Base-by-base conservation (phyloP, 2,797 vertebrate genomes). In the Zenarchopterus dispar region DNA sequence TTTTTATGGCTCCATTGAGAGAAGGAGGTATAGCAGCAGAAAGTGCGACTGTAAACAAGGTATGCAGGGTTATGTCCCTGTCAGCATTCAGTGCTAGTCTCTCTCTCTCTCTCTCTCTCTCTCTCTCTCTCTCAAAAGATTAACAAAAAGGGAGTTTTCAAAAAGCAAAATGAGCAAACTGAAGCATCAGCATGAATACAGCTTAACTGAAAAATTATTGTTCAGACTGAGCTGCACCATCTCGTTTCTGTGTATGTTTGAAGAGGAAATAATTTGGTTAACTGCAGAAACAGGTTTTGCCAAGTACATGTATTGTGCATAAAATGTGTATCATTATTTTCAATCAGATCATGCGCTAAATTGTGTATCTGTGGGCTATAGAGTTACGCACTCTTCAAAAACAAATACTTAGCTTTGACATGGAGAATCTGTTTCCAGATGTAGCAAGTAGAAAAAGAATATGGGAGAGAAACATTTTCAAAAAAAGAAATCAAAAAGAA, bases 1-100 rank as follows among this genome's bases (percentile, higher is more conserved):
- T 91, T 93, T 93, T 93, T 91, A 93, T 90, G 84, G 88, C 91
- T 92, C 93, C 86, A 82, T 85, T 78, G 92, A 93, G 90, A 82
- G 84, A 70, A 78, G 68, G 75, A 69, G 84, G 83, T 73, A 82
- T 62, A 80, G 89, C 72, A 73, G 83, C 70, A 77, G 73, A 69
- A 72, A 82, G 78, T 75, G 67, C 77, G 84, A 88, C 86, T 88
- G 91, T 92, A 91, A 92, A 92, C 89, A 92, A 91, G 86, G 85
- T 79, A 85, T 84, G 81, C 78, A 80, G 80, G 77, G 90, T 91
- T 91, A 89, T 92, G 87, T 91, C 89, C 84, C 87, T 85, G 89
- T 93, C 91, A 92, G 89, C 84, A 86, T 80, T 83, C 85, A 81
- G 47, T 73, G 62, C 70, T 73, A 71, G 67, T 74, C 81, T 82